These are phyloP conservation scores for Centropus unirufus DNA, from an alignment of 2,113 vertebrate genomes.

Conservation along the genomic window DNA sequence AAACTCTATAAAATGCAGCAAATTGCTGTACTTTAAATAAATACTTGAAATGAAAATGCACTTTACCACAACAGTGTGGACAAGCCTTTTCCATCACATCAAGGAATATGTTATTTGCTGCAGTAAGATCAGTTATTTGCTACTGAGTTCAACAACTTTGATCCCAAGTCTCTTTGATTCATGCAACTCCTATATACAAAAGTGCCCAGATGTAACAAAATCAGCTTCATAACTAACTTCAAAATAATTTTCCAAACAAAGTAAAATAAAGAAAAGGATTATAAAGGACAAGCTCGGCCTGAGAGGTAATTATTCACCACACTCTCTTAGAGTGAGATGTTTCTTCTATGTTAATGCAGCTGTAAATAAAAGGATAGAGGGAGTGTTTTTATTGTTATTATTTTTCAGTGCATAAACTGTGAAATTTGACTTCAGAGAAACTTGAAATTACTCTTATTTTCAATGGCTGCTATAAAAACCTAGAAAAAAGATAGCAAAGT, in stretches of 20 bases:
- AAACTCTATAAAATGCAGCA: neutral
- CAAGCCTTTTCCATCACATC: neutral
- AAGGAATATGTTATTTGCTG: neutral
- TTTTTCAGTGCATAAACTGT: constrained; percentile 5
- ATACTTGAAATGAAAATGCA: neutral
- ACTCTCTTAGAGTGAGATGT: neutral
- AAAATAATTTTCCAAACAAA: neutral
- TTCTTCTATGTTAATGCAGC: neutral
- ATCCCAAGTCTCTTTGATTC: neutral
- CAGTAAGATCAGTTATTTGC: neutral
- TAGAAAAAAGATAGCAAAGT: neutral
- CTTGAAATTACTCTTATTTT: neutral
- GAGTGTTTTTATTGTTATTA: neutral
- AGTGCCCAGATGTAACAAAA: constrained; percentile 18
- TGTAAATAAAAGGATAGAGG: neutral
- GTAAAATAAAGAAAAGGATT: neutral
- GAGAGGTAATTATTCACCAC: neutral
- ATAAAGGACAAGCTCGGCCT: neutral
- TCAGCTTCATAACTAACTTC: constrained; percentile 16
- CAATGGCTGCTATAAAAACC: neutral
- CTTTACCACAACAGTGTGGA: neutral
- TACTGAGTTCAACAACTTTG: neutral
- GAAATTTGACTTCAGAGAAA: constrained; percentile 24
- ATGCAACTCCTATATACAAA: neutral
- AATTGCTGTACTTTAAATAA: neutral